Percentiles rank a stretch among this genome's conserved stretches.
phyloP scores from a whole-genome alignment of 2,888 invertebrate genomes.

The Zele albiditarsus region DNA sequence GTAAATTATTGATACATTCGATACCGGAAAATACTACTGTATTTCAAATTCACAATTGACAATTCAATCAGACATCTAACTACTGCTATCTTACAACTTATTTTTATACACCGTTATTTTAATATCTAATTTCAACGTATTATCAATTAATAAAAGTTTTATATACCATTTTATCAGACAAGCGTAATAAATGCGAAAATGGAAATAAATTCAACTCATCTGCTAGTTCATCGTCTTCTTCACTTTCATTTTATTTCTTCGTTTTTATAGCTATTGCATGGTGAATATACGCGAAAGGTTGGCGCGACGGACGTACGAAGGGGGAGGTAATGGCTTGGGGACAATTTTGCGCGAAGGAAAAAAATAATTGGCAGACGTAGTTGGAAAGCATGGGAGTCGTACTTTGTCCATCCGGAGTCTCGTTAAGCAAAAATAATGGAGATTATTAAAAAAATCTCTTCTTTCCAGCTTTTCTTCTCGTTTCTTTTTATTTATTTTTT shows the following conservation, averaged over 20 bases:
- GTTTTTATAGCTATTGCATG: constrained; percentile 2
- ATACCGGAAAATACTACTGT: no score
- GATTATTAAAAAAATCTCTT: constrained; percentile 49
- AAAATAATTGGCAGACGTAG: constrained; percentile 49
- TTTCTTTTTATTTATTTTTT: constrained; percentile 15
- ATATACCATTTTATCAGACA: not conserved
- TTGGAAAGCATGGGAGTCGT: constrained; percentile 36
- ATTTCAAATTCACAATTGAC: no score
- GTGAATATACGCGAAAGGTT: not conserved
- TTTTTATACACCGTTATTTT: no score
- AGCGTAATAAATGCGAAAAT: not conserved
- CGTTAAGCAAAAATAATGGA: constrained; percentile 57
- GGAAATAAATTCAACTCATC: constrained; percentile 17
- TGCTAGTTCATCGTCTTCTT: constrained; percentile 11
- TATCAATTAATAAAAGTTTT: no score
- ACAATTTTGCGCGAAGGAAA: constrained; percentile 30
- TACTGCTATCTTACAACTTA: no score
- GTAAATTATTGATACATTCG: no score
- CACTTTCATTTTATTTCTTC: constrained; percentile 35
- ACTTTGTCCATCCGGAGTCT: constrained; percentile 45
- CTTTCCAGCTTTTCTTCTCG: not conserved
- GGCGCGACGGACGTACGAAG: not conserved
- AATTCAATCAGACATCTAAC: no score
- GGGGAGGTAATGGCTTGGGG: constrained; percentile 33
- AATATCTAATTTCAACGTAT: no score